Evolutionary conservation across 2,113 vertebrate species (phyloP), one percentile per base, ranked within the genome.

Genomic region (Nettapus auritus): DNA sequence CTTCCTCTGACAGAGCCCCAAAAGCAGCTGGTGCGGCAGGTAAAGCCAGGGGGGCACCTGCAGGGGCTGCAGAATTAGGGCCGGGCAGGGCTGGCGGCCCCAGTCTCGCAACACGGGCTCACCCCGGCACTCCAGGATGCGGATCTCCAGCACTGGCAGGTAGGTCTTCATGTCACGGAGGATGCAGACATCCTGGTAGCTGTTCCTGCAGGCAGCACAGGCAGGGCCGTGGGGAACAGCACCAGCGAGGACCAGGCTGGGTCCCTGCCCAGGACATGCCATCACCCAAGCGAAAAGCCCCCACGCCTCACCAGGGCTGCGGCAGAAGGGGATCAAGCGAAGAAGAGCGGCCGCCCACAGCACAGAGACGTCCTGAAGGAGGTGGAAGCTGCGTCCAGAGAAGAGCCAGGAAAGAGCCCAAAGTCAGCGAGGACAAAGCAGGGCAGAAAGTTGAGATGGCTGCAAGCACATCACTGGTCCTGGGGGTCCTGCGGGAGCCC

Each of bases 41-140:
- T 88, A 55, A 60, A 92, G 62, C 48, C 1, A 0, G 74, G 82
- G 77, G 79, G 31, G 48, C 48, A 23, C 38, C 2, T 3, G 44
- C 7, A 69, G 9, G 2, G 1, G 44, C 68, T 71, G 46, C 0
- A 0, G 52, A 23, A 50, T 71, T 33, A 70, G 19, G 33, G 52
- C 21, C 2, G 4, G 53, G 71, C 83, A 73, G 68, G 60, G 46
- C 66, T 59, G 46, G 40, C 71, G 86, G 53, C 13, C 66, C 15
- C 59, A 38, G 34, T 44, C 34, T 9, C 3, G 9, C 70, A 44
- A 50, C 1, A 1, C 9, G 25, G 46, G 67, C 96, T 97, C 89
- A 99, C 99, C 99, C 97, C 98, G 97, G 96, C 99, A 99, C 95
- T 99, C 99, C 71, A 99, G 98, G 53, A 99, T 99, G 67, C 98